A percentile compares a stretch with the other conserved stretches of the same genome.
Conservation (phyloP, 1,140 invertebrate species). For the Coelopa frigida region DNA sequence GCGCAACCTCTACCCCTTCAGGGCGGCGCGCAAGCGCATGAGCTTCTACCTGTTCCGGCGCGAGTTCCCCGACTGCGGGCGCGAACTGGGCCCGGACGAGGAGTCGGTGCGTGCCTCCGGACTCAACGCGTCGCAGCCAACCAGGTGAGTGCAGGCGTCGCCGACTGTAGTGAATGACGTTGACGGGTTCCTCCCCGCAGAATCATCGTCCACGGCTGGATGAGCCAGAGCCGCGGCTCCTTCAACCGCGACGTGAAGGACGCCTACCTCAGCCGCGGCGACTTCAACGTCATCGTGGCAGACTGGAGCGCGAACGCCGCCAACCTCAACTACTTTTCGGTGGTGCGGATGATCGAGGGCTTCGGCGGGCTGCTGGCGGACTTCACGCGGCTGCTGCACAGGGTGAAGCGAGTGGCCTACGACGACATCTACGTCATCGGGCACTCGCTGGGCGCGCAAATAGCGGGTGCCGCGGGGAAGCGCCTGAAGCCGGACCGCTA, state of each 20-base stretch:
- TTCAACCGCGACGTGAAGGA: conserved; percentile 36
- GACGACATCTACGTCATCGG: conserved; percentile 45
- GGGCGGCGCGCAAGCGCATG: conserved; percentile 22
- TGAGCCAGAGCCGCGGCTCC: conserved; percentile 40
- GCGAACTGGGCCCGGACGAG: conserved; percentile 21
- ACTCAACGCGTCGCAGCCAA: conserved; percentile 32
- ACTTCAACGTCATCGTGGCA: conserved; percentile 53
- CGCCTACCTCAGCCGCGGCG: conserved; percentile 35
- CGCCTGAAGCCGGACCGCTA: conserved; percentile 25
- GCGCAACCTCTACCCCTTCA: conserved; percentile 30
- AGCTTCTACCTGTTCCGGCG: conserved; percentile 33
- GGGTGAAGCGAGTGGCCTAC: conserved; percentile 34
- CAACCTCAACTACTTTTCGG: conserved; percentile 33
- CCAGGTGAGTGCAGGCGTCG: conserved; percentile 12
- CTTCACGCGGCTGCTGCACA: conserved; percentile 41
- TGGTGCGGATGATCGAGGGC: conserved; percentile 22
- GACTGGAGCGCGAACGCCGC: conserved; percentile 49
- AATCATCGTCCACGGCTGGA: conserved; percentile 42
- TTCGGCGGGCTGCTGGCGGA: conserved; percentile 28
- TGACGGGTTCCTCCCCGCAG: neutral
- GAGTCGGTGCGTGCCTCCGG: conserved; percentile 12
- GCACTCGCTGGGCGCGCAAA: conserved; percentile 48
- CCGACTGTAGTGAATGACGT: neutral
- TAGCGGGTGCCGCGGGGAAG: conserved; percentile 46
- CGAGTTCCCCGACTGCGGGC: conserved; percentile 27